phyloP scores from a whole-genome alignment of 2,113 vertebrate genomes.

The Callocephalon fimbriatum region DNA sequence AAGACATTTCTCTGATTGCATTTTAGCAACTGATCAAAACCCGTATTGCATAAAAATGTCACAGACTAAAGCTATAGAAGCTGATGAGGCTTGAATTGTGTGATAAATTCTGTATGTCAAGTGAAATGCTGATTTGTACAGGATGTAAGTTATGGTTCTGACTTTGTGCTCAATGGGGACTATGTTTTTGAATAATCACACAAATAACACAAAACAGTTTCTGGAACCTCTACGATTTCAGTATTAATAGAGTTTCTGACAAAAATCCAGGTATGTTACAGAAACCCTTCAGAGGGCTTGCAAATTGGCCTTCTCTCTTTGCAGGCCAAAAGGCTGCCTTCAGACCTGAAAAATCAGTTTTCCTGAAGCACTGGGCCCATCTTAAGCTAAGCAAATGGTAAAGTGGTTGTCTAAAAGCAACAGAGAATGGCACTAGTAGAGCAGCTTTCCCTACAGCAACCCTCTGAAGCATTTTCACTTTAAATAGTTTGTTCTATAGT shows the following conservation, averaged over 20 bases:
- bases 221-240: neutral
- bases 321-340: neutral
- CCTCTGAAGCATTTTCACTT: constrained; percentile 30
- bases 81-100: neutral
- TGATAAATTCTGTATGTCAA: neutral
- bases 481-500: constrained; percentile 24
- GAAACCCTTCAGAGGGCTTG: neutral
- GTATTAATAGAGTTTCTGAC: neutral
- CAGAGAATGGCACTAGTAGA: neutral
- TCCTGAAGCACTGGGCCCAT: neutral
- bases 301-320: neutral
- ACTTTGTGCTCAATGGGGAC: neutral
- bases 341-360: neutral
- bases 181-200: neutral
- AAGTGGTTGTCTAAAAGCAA: neutral
- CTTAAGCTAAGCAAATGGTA: neutral
- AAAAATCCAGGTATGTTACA: neutral
- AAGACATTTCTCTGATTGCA: neutral
- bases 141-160: neutral
- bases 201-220: neutral
- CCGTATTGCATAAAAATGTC: neutral
- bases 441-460: constrained; percentile 4
- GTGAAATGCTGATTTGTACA: neutral
- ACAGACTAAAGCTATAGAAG: neutral
- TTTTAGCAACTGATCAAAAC: neutral